phyloP scores from a whole-genome alignment of 2,888 invertebrate genomes.

The Heliconius erato region DNA sequence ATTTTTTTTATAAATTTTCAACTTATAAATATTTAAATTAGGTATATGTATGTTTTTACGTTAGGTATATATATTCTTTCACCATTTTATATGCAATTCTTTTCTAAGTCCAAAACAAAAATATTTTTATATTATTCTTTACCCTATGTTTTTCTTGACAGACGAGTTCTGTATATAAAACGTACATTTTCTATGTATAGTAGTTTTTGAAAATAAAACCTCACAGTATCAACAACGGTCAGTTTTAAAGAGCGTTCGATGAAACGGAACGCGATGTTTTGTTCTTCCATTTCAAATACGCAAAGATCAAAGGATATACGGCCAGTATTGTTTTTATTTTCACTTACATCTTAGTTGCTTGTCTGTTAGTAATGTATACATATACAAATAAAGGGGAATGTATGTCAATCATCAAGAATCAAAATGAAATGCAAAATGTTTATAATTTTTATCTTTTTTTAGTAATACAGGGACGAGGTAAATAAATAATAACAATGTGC shows the following conservation, averaged over 20 bases:
- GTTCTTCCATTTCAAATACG: constrained; percentile 27
- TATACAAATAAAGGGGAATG: too few relatives aligned
- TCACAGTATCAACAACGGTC: constrained; percentile 30
- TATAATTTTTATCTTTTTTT: neutral
- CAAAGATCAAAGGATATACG: constrained; percentile 34
- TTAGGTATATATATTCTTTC: too few relatives aligned
- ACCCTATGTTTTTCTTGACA: neutral
- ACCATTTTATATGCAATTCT: too few relatives aligned
- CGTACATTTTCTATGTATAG: neutral
- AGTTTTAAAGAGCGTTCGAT: constrained; percentile 35
- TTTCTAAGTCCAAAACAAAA: too few relatives aligned
- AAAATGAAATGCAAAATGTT: neutral
- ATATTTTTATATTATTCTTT: neutral
- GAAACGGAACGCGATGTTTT: constrained; percentile 29
- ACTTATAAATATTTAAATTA: too few relatives aligned
- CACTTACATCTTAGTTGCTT: constrained; percentile 17
- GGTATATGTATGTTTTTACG: too few relatives aligned
- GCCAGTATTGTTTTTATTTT: constrained; percentile 29
- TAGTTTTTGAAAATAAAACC: neutral
- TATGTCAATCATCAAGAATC: neutral
- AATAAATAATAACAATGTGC: neutral
- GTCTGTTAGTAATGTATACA: neutral
- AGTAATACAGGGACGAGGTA: neutral
- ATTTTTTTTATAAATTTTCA: too few relatives aligned
- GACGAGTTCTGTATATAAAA: neutral